Conservation (phyloP, 1,140 invertebrate genomes). For the Drosophila busckii region DNA sequence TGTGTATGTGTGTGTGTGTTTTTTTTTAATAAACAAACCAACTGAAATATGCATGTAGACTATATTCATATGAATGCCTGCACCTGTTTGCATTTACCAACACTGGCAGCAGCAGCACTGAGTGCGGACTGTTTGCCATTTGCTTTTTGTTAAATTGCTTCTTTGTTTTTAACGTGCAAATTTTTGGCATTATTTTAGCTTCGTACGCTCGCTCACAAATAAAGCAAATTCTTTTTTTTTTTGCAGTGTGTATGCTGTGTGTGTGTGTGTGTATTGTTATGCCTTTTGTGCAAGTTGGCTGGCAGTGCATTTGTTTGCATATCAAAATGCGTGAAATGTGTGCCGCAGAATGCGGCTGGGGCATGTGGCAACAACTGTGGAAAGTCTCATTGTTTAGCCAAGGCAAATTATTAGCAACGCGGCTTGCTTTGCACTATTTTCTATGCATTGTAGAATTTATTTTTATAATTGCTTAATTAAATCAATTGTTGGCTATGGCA, state of each 20-base stretch:
- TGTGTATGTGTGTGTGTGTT: no score
- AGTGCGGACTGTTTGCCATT: slow-evolving; percentile 57
- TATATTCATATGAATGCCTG: slow-evolving; percentile 39
- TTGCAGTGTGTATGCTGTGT: background rate
- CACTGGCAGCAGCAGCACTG: background rate
- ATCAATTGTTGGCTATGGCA: no score
- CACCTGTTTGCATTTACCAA: slow-evolving; percentile 45
- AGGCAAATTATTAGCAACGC: slow-evolving; percentile 67
- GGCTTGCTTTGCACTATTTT: slow-evolving; percentile 57
- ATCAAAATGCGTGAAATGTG: slow-evolving; percentile 71
- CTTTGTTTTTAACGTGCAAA: slow-evolving; percentile 68
- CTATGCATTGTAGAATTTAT: no score
- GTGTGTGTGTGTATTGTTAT: slow-evolving; percentile 3
- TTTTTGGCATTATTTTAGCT: slow-evolving; percentile 59
- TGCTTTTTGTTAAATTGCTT: slow-evolving; percentile 67
- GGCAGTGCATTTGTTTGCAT: slow-evolving; percentile 70
- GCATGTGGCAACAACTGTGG: slow-evolving; percentile 13
- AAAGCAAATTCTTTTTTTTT: slow-evolving; percentile 43
- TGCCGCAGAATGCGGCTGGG: slow-evolving; percentile 5
- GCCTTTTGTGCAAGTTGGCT: slow-evolving; percentile 52
- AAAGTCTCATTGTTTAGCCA: slow-evolving; percentile 41
- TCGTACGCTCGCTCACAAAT: no score
- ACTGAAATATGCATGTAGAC: slow-evolving; percentile 31
- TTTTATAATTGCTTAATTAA: no score
- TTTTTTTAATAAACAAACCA: slow-evolving; percentile 59